A percentile compares a stretch with the other conserved stretches of the same genome.
Conservation (phyloP, 2,113 vertebrate species). For the Sinocyclocheilus anophthalmus region DNA sequence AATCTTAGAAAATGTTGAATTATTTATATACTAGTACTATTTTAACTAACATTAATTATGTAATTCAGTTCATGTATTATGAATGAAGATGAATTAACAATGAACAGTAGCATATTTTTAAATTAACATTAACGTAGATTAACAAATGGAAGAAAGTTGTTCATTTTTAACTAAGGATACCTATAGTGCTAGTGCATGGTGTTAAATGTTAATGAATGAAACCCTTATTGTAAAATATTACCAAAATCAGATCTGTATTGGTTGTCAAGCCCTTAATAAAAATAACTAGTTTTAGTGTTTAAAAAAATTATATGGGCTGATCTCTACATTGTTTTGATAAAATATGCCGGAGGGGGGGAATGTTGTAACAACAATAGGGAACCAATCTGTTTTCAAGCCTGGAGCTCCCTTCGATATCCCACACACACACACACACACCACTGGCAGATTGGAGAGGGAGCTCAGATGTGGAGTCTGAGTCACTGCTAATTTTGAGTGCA, state of each 20-base stretch:
- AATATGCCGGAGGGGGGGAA: not conserved
- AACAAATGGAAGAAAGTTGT: no score
- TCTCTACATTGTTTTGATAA: slow-evolving; percentile 15
- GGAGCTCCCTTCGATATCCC: no score
- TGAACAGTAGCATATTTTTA: no score
- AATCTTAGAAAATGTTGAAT: no score
- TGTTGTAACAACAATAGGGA: not conserved
- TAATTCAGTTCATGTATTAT: not conserved
- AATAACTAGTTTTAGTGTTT: not conserved
- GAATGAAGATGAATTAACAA: no score
- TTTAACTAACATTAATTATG: no score
- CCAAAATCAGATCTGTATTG: no score
- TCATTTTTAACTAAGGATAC: not conserved
- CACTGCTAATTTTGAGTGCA: no score
- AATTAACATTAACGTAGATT: not conserved
- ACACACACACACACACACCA: no score
- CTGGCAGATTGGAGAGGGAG: no score
- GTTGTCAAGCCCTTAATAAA: not conserved
- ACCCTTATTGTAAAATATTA: not conserved
- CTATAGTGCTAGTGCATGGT: no score
- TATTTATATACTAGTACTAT: not conserved
- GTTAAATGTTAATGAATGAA: not conserved
- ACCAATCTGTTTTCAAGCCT: not conserved
- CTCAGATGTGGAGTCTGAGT: no score
- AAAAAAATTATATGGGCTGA: not conserved